phyloP scores from a whole-genome alignment of 2,888 invertebrate species.

The Camponotus fellah region DNA sequence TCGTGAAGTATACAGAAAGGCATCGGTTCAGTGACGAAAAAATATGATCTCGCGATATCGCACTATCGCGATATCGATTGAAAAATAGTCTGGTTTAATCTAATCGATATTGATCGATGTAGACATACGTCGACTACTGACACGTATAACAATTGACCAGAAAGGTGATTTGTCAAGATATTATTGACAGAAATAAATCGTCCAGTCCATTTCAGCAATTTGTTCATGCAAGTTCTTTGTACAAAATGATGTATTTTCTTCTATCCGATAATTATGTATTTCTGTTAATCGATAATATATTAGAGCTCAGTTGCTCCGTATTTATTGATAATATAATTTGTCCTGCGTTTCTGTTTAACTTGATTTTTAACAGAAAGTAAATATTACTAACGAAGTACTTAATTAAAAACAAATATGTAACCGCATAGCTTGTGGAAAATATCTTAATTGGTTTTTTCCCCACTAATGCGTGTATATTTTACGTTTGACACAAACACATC shows the following conservation, averaged over 20 bases:
- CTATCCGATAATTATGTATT: not conserved
- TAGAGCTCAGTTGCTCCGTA: not conserved
- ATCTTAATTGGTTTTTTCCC: not conserved
- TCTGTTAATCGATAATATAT: slow-evolving; percentile 10
- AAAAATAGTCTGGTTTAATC: slow-evolving; percentile 42
- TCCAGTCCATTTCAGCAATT: not conserved
- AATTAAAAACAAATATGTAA: slow-evolving; percentile 25
- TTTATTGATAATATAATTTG: not conserved
- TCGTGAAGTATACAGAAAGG: slow-evolving; percentile 33
- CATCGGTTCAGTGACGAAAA: slow-evolving; percentile 37
- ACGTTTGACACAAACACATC: not conserved
- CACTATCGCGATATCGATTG: slow-evolving; percentile 49
- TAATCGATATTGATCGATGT: slow-evolving; percentile 41
- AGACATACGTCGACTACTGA: not conserved
- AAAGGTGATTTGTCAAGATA: slow-evolving; percentile 31
- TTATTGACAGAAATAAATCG: slow-evolving; percentile 19
- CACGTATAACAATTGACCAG: not conserved
- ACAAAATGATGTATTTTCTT: slow-evolving; percentile 7
- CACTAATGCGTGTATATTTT: not conserved
- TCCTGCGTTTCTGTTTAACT: not conserved
- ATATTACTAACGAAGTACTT: not conserved
- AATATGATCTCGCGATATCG: slow-evolving; percentile 49
- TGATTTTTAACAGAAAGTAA: slow-evolving; percentile 7
- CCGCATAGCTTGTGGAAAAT: not conserved
- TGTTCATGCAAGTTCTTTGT: not conserved